phyloP scores from a whole-genome alignment of 2,113 vertebrate species.

The Lethenteron camtschaticum region DNA sequence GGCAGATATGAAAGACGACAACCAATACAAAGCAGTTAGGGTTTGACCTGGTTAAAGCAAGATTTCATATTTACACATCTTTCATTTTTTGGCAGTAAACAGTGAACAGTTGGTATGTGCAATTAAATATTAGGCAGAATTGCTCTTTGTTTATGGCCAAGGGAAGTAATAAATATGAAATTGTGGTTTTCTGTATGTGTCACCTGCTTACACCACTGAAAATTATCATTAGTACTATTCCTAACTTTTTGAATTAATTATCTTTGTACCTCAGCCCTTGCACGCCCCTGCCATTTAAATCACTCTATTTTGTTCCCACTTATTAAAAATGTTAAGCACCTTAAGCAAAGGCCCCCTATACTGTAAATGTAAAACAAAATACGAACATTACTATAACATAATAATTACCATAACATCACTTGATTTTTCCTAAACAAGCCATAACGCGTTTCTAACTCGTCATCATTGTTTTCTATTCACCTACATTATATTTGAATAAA shows the following conservation, averaged over 20 bases:
- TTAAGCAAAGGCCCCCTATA: not conserved
- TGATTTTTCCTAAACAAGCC: not conserved
- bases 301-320: not conserved
- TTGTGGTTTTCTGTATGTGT: too few species aligned
- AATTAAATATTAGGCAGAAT: too few species aligned
- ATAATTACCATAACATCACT: not conserved
- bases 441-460: not conserved
- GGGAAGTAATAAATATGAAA: too few species aligned
- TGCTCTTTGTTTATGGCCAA: too few species aligned
- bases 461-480: not conserved
- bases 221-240: not conserved
- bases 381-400: not conserved
- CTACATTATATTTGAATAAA: not conserved
- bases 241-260: not conserved
- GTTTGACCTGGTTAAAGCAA: too few species aligned
- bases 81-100: too few species aligned
- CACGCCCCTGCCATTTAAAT: not conserved
- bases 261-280: not conserved
- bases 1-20: too few species aligned
- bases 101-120: too few species aligned
- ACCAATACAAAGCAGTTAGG: too few species aligned
- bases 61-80: too few species aligned
- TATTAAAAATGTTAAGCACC: not conserved
- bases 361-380: not conserved
- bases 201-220: too few species aligned